These are phyloP conservation scores for Saimiri boliviensis DNA, from an alignment of 2,113 vertebrate genomes.

Conservation along the genomic window DNA sequence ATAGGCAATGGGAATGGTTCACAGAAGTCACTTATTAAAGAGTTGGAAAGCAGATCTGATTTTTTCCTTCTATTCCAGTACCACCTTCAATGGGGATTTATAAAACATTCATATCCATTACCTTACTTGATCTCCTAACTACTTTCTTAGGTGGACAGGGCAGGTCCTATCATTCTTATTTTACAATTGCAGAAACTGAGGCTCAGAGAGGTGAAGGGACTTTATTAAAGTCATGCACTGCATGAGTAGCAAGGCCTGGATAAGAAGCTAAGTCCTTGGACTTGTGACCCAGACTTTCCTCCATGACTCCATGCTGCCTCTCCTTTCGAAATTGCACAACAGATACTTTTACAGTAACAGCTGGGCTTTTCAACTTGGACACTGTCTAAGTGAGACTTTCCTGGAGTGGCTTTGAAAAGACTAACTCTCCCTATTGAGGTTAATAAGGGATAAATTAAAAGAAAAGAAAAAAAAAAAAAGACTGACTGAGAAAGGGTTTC, in stretches of 20 bases:
- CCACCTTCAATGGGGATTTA: background rate
- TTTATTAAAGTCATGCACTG: background rate
- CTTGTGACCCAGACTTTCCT: background rate
- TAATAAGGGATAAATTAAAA: too few species aligned
- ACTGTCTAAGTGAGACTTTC: background rate
- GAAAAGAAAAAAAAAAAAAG: background rate
- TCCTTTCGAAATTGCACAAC: background rate
- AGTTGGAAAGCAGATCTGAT: background rate
- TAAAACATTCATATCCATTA: background rate
- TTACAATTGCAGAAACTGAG: slow-evolving; percentile 22
- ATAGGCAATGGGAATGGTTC: background rate
- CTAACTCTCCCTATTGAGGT: too few species aligned
- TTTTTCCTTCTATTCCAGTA: background rate
- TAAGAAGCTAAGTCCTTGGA: background rate
- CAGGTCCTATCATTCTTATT: background rate
- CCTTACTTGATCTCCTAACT: slow-evolving; percentile 10
- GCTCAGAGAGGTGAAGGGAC: background rate
- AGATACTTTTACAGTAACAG: background rate
- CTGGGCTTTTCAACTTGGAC: background rate
- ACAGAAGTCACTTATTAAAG: slow-evolving; percentile 9
- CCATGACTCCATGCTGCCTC: background rate
- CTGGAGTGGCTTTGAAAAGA: background rate
- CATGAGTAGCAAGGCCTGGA: background rate
- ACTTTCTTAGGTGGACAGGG: background rate
- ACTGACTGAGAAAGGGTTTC: background rate